Conservation (phyloP, 2,113 vertebrate genomes). For the Gulo gulo region DNA sequence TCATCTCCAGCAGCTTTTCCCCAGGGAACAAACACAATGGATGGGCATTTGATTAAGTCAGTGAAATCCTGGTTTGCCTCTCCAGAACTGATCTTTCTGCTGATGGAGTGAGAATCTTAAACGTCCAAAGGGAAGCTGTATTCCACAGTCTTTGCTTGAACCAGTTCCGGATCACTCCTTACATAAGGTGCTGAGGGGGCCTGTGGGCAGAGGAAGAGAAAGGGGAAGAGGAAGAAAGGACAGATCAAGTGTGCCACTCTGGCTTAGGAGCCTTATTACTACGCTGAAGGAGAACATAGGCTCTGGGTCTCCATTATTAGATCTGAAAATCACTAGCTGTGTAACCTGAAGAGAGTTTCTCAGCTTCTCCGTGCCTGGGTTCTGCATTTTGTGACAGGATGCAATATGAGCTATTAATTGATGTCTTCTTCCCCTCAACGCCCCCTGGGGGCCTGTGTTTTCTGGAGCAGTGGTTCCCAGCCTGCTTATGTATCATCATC, state of each 20-base stretch:
- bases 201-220: background rate
- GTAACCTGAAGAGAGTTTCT: background rate
- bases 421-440: background rate
- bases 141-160: background rate
- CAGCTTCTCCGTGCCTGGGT: background rate
- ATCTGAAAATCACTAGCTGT: background rate
- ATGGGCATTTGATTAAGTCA: background rate
- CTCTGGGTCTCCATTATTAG: too few species aligned
- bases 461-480: background rate
- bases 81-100: background rate
- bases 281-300: background rate
- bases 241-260: background rate
- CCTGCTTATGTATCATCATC: too few species aligned
- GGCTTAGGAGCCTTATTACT: background rate
- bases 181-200: too few species aligned
- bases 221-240: background rate
- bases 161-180: background rate
- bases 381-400: background rate
- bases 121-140: background rate
- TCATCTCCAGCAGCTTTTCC: background rate
- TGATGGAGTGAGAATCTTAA: background rate
- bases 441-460: background rate
- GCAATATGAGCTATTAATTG: too few species aligned
- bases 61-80: background rate
- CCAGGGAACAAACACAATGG: background rate